Conservation (phyloP, 2,113 vertebrate genomes). For the Gobius niger region DNA sequence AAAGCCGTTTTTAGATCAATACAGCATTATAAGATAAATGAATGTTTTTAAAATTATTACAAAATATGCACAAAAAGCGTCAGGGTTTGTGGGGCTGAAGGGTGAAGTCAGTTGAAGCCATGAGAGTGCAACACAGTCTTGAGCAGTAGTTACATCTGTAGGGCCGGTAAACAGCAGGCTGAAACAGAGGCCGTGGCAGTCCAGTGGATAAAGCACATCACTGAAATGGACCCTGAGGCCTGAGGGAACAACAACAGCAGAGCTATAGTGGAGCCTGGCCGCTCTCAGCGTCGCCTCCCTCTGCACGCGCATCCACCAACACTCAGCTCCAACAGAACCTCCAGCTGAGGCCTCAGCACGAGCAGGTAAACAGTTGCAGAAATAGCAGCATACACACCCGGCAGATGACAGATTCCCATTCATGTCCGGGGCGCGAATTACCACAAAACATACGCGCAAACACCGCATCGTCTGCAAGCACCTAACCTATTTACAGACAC, state of each 20-base stretch:
- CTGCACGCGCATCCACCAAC: conserved; percentile 35
- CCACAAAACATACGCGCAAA: conserved; percentile 19
- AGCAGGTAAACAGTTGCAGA: conserved; percentile 51
- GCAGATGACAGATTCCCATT: conserved; percentile 28
- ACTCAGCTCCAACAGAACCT: conserved; percentile 33
- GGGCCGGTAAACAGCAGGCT: neutral
- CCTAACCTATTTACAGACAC: conserved; percentile 71
- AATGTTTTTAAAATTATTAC: too few relatives aligned
- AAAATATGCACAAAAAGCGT: neutral
- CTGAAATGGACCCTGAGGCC: conserved; percentile 23
- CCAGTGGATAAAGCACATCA: conserved; percentile 20
- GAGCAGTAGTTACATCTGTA: conserved; percentile 16
- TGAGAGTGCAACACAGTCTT: neutral
- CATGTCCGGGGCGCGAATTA: conserved; percentile 32
- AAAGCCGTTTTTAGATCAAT: too few relatives aligned
- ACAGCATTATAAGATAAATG: too few relatives aligned
- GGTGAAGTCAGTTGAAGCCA: neutral
- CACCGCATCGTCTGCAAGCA: conserved; percentile 24
- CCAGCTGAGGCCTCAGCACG: conserved; percentile 34
- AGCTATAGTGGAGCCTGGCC: conserved; percentile 35
- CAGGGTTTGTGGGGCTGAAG: neutral
- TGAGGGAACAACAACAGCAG: conserved; percentile 31
- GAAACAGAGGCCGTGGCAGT: conserved; percentile 29
- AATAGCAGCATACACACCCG: conserved; percentile 40
- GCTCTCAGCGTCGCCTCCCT: conserved; percentile 18